Evolutionary conservation across 2,113 vertebrate genomes (phyloP).

Genomic region (Dinomys branickii): DNA sequence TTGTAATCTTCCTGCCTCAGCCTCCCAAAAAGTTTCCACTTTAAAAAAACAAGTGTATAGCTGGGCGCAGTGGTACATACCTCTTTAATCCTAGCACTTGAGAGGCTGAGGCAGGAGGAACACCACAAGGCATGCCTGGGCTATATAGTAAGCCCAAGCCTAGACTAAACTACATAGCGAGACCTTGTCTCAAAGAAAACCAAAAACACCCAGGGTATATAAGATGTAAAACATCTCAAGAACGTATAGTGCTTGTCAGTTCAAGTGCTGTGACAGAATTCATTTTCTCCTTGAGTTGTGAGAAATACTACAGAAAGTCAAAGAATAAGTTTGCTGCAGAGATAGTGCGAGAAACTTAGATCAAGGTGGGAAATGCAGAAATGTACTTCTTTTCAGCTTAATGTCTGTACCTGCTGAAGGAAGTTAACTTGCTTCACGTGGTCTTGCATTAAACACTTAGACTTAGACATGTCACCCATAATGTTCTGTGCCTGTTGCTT

Average conservation of each 20-base stretch:
- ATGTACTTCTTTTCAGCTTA: neutral
- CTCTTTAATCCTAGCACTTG: neutral
- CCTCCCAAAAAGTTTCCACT: neutral
- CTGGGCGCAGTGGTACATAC: neutral
- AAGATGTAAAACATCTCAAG: constrained; percentile 38
- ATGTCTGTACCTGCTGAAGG: neutral
- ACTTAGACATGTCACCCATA: neutral
- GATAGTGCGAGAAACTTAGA: neutral
- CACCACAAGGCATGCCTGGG: neutral
- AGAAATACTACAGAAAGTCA: constrained; percentile 39
- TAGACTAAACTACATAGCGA: neutral
- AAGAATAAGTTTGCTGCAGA: neutral
- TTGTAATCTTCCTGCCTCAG: neutral
- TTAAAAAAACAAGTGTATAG: neutral
- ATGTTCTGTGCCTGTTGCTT: neutral
- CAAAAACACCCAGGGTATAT: neutral
- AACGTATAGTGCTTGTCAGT: neutral
- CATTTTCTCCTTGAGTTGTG: neutral
- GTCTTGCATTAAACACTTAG: constrained; percentile 9
- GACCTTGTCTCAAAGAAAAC: neutral
- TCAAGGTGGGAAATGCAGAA: constrained; percentile 3
- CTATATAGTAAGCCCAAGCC: neutral
- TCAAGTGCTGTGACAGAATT: constrained; percentile 25
- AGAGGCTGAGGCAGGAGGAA: neutral
- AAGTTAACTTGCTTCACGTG: neutral